Percentiles rank a stretch among this genome's conserved stretches.
These are phyloP conservation scores for Pentamera pediparva DNA, from an alignment of 53 echinoderm and acorn worm species.

Conservation along the genomic window DNA sequence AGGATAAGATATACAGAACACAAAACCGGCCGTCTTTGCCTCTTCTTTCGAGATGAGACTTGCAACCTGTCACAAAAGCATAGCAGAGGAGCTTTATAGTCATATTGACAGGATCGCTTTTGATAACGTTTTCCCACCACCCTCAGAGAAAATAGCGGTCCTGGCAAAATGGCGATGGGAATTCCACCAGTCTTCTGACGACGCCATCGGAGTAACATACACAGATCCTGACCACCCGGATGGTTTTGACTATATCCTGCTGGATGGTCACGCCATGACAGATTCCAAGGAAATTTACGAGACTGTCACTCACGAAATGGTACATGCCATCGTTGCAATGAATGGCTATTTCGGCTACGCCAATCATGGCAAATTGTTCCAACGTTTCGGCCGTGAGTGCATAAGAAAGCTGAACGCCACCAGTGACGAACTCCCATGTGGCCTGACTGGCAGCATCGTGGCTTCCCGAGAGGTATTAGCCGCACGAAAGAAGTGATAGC, in stretches of 20 bases:
- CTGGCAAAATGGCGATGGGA: constrained; percentile 10
- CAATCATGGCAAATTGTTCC: not conserved
- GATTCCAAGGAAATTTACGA: not conserved
- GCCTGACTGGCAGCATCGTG: no score
- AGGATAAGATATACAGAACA: no score
- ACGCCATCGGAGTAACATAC: not conserved
- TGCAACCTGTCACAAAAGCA: no score
- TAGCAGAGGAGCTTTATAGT: not conserved
- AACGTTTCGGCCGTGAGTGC: not conserved
- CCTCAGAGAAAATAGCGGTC: not conserved
- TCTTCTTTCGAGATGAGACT: no score
- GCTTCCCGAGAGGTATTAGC: no score
- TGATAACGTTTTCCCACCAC: not conserved
- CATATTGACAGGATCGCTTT: not conserved
- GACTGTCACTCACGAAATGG: not conserved
- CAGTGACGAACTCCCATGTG: no score
- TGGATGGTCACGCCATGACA: not conserved
- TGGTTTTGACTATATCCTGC: constrained; percentile 1
- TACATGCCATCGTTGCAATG: constrained; percentile 1
- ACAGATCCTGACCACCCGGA: not conserved
- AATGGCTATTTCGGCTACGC: not conserved
- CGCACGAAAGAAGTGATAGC: no score
- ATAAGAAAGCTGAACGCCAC: not conserved
- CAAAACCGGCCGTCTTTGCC: no score
- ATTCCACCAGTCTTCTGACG: not conserved